Evolutionary conservation across 2,113 vertebrate genomes (phyloP).

Genomic region (Triplophysa dalaica): DNA sequence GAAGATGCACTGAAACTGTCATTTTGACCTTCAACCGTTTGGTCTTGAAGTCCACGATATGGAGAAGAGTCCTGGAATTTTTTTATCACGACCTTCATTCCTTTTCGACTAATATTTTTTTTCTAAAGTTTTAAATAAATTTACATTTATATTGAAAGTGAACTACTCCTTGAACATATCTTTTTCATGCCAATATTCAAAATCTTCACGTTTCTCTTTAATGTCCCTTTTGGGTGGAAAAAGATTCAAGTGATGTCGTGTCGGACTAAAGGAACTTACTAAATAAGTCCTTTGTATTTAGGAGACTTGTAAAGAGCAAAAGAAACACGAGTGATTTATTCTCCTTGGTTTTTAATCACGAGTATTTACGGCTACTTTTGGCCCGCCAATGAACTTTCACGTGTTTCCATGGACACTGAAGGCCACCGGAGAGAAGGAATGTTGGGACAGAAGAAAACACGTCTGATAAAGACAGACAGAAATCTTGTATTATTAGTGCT

Average conservation of each 20-base stretch:
- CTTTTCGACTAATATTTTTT: no score
- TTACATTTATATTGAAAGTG: no score
- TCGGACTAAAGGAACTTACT: background rate
- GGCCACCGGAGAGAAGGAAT: slow-evolving; percentile 34
- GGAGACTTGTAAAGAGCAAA: background rate
- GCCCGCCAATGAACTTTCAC: slow-evolving; percentile 32
- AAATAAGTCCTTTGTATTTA: background rate
- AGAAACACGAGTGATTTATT: slow-evolving; percentile 5
- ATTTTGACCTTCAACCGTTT: no score
- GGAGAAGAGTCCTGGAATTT: no score
- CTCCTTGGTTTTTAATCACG: background rate
- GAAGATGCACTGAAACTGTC: no score
- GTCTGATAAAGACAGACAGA: slow-evolving; percentile 9
- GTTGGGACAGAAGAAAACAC: slow-evolving; percentile 4
- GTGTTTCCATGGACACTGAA: slow-evolving; percentile 48
- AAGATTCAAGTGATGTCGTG: background rate
- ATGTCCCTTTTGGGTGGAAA: background rate
- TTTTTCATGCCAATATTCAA: background rate
- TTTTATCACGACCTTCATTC: no score
- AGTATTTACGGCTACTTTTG: slow-evolving; percentile 46
- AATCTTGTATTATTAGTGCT: background rate
- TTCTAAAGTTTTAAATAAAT: no score
- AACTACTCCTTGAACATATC: background rate
- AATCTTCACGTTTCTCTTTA: background rate
- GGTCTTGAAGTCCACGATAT: no score